Evolutionary conservation across 2,113 vertebrate genomes (phyloP), one percentile per base, ranked within the genome.

Genomic region (Lepidothrix coronata): DNA sequence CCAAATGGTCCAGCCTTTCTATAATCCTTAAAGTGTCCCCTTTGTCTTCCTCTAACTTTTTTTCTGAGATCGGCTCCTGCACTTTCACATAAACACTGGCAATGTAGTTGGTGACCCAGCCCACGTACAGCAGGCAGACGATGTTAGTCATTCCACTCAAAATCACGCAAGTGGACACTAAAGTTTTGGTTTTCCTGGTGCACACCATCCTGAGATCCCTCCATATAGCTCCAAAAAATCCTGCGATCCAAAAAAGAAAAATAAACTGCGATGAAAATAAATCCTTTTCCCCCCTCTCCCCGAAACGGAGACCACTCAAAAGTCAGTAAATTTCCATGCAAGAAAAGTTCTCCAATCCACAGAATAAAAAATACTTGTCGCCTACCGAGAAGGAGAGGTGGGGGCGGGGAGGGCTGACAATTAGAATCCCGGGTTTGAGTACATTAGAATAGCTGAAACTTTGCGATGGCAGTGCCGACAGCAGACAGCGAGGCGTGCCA

Each of bases 131-230:
- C 97, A 99, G 97, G 97, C 99, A 99, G 85, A 99, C 98, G 90
- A 99, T 99, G 97, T 99, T 99, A 98, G 99, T 99, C 99, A 99
- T 99, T 93, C 99, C 99, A 96, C 99, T 99, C 97, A 99, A 97
- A 97, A 99, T 99, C 97, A 99, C 99, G 98, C 99, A 99, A 97
- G 99, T 99, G 97, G 99, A 99, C 98, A 99, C 99, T 97, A 99
- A 99, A 99, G 99, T 99, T 99, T 99, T 99, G 98, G 99, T 99
- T 98, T 99, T 99, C 98, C 99, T 99, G 98, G 98, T 99, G 98
- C 99, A 99, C 98, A 98, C 99, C 99, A 99, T 99, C 91, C 98
- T 99, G 98, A 98, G 97, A 98, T 98, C 98, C 98, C 99, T 99
- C 98, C 99, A 99, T 99, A 97, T 97, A 98, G 98, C 97, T 96